These are phyloP conservation scores for Corella eumyota DNA, from an alignment of 23 tunicate genomes.

Conservation along the genomic window DNA sequence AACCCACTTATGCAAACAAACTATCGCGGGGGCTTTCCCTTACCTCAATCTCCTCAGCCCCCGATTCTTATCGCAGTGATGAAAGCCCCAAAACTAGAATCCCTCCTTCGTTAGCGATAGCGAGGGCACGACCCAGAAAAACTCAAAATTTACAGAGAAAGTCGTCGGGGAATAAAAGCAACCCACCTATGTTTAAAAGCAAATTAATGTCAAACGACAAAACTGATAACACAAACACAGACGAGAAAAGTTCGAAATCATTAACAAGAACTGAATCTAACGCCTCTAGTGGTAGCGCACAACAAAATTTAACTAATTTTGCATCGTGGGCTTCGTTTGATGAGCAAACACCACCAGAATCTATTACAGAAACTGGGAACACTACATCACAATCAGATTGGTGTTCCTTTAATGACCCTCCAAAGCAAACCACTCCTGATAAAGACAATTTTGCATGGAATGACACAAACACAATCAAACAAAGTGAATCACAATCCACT, in stretches of 20 bases:
- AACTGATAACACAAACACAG: too few relatives aligned
- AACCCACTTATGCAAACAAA: background rate
- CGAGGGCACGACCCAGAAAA: constrained; percentile 38
- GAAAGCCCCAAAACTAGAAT: constrained; percentile 5
- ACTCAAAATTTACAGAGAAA: background rate
- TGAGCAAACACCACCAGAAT: background rate
- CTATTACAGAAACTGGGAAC: too few relatives aligned
- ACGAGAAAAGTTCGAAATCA: too few relatives aligned
- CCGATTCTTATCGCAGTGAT: background rate
- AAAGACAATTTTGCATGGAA: background rate
- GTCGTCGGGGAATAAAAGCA: too few relatives aligned
- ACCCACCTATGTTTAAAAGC: constrained; percentile 72
- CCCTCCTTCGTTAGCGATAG: constrained; percentile 24
- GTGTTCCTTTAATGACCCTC: background rate
- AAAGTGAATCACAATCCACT: too few relatives aligned
- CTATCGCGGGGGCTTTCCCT: constrained; percentile 6
- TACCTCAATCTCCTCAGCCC: background rate
- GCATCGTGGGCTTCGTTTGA: constrained; percentile 3
- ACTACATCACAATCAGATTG: too few relatives aligned
- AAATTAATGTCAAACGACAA: too few relatives aligned
- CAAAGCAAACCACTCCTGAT: background rate
- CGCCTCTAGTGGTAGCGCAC: background rate
- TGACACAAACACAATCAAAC: too few relatives aligned
- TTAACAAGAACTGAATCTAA: too few relatives aligned
- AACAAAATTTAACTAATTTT: background rate